A percentile compares a stretch with the other conserved stretches of the same genome.
phyloP scores from a whole-genome alignment of 2,888 invertebrate genomes.

The Sinhomidia bicolor region DNA sequence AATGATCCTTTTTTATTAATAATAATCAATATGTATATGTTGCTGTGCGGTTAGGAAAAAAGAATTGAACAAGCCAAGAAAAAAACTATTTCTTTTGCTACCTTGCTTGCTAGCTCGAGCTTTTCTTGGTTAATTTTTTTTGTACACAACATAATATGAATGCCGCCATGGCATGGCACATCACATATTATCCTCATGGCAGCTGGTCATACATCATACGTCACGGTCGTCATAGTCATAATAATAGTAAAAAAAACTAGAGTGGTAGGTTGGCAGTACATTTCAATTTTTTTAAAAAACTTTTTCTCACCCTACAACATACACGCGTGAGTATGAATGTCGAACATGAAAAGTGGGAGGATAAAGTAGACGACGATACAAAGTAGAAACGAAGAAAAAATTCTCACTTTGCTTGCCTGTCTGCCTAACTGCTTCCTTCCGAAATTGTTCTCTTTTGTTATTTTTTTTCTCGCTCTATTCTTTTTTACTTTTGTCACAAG shows the following conservation, averaged over 20 bases:
- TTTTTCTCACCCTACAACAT: background rate
- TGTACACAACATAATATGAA: constrained; percentile 16
- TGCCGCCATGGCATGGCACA: constrained; percentile 29
- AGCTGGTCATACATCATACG: constrained; percentile 42
- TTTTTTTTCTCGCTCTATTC: no score
- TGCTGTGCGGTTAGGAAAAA: background rate
- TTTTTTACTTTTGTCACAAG: background rate
- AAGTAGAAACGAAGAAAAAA: constrained; percentile 14
- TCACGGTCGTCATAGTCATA: constrained; percentile 35
- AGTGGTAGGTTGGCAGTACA: constrained; percentile 6
- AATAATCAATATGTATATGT: constrained; percentile 28
- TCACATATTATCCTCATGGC: constrained; percentile 15
- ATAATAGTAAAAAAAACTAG: constrained; percentile 13
- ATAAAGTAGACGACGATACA: background rate
- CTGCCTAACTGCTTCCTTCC: constrained; percentile 7
- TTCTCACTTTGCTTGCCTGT: background rate
- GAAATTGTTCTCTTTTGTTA: background rate
- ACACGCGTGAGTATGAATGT: background rate
- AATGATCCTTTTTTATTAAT: constrained; percentile 9
- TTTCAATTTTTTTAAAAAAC: background rate
- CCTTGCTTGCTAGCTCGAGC: background rate
- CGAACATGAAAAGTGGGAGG: constrained; percentile 47
- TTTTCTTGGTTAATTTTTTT: background rate
- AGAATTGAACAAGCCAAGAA: background rate
- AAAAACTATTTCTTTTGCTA: background rate